These are phyloP conservation scores for Epinotia nisella DNA, from an alignment of 2,888 invertebrate species.

Conservation along the genomic window DNA sequence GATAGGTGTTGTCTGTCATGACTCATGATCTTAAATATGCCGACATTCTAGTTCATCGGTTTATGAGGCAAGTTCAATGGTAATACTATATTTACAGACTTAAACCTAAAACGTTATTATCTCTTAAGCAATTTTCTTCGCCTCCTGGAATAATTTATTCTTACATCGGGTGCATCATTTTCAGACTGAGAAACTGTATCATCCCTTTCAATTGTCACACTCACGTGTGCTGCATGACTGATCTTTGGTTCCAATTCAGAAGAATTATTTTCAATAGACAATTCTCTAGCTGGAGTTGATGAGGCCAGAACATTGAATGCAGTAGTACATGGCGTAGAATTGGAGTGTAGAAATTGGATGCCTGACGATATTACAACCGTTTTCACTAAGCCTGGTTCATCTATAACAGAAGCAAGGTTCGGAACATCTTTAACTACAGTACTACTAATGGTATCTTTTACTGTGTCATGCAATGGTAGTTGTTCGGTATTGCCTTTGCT, in stretches of 20 bases:
- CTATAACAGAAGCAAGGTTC: slow-evolving; percentile 34
- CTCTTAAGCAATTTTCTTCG: slow-evolving; percentile 63
- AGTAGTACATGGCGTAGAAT: slow-evolving; percentile 5
- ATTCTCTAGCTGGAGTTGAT: slow-evolving; percentile 69
- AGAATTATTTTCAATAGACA: slow-evolving; percentile 19
- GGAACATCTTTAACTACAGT: slow-evolving; percentile 18
- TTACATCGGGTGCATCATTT: slow-evolving; percentile 70
- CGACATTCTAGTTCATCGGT: background rate
- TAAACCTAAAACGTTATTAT: slow-evolving; percentile 20
- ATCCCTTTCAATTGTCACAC: slow-evolving; percentile 48
- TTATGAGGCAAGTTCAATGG: background rate
- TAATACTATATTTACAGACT: slow-evolving; percentile 9
- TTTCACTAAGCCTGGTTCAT: slow-evolving; percentile 57
- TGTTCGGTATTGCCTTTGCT: slow-evolving; percentile 20
- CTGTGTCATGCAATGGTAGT: background rate
- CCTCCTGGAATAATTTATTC: slow-evolving; percentile 69
- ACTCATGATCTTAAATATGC: background rate
- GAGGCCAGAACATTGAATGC: slow-evolving; percentile 67
- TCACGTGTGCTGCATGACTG: slow-evolving; percentile 17
- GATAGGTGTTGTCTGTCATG: too few species aligned
- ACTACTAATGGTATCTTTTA: slow-evolving; percentile 8
- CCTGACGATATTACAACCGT: slow-evolving; percentile 71
- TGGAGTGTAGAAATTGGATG: slow-evolving; percentile 53
- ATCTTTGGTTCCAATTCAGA: slow-evolving; percentile 16
- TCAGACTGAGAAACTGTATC: slow-evolving; percentile 51